These are phyloP conservation scores for Drosophila ananassae DNA, from an alignment of 1,140 invertebrate genomes.

Conservation along the genomic window DNA sequence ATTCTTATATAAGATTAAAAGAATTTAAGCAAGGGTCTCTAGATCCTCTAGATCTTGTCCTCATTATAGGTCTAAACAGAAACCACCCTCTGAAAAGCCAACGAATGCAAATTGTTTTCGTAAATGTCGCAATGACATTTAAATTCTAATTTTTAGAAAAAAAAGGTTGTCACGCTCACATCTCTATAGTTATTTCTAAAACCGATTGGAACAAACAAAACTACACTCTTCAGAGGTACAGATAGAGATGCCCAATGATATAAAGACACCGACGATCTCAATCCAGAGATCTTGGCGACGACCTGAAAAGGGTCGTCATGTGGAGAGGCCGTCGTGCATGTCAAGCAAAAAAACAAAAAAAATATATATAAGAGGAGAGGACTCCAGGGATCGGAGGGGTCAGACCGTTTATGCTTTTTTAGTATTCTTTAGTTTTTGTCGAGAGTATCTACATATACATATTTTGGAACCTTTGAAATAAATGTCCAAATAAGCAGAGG, in stretches of 20 bases:
- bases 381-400: slow-evolving; percentile 12
- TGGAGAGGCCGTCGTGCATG: slow-evolving; percentile 25
- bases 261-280: slow-evolving; percentile 52
- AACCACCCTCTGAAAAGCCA: neutral
- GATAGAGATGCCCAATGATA: slow-evolving; percentile 57
- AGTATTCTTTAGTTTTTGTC: slow-evolving; percentile 45
- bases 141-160: neutral
- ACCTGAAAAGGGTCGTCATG: slow-evolving; percentile 42
- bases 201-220: slow-evolving; percentile 17
- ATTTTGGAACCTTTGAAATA: slow-evolving; percentile 34
- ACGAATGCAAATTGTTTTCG: neutral
- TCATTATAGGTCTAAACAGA: too few relatives aligned
- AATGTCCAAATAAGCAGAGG: slow-evolving; percentile 41
- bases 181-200: slow-evolving; percentile 17
- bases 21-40: too few relatives aligned
- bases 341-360: slow-evolving; percentile 24
- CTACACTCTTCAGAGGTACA: slow-evolving; percentile 11
- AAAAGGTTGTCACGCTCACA: slow-evolving; percentile 21
- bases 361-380: slow-evolving; percentile 10
- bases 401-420: slow-evolving; percentile 41
- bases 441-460: slow-evolving; percentile 35
- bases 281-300: slow-evolving; percentile 24
- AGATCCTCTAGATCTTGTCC: too few relatives aligned
- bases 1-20: neutral
- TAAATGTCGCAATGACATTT: neutral